These are phyloP conservation scores for Mechanitis mazaeus DNA, from an alignment of 2,888 invertebrate genomes.

Conservation along the genomic window DNA sequence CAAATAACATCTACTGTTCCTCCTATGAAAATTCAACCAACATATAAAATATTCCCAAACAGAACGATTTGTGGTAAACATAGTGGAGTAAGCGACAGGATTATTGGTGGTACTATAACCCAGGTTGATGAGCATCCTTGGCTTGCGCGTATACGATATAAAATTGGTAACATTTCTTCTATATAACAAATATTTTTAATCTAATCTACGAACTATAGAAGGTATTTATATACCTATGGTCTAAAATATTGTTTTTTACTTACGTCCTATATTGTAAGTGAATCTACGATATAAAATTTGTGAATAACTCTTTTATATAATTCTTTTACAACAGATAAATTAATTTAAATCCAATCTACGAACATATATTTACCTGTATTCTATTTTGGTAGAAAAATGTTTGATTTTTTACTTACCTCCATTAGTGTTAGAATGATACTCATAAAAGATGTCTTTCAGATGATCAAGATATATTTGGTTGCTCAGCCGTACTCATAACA, in stretches of 20 bases:
- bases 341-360: no score
- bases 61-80: conserved; percentile 43
- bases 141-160: conserved; percentile 77
- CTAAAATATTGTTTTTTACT: no score
- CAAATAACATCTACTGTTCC: not conserved
- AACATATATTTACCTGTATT: no score
- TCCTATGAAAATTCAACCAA: not conserved
- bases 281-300: no score
- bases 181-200: not conserved
- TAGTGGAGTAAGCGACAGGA: conserved; percentile 43
- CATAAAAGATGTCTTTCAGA: conserved; percentile 31
- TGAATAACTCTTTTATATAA: no score
- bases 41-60: conserved; percentile 41
- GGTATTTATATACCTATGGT: no score
- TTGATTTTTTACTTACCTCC: not conserved
- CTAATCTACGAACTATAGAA: no score
- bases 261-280: no score
- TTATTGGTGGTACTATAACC: conserved; percentile 70
- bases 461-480: conserved; percentile 43
- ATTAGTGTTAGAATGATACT: not conserved
- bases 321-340: no score
- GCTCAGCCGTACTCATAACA: conserved; percentile 73
- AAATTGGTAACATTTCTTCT: conserved; percentile 26
- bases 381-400: not conserved
- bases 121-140: conserved; percentile 76